Conservation (phyloP, 1,140 invertebrate genomes). For the Gyrodactylus bullatarudis region DNA sequence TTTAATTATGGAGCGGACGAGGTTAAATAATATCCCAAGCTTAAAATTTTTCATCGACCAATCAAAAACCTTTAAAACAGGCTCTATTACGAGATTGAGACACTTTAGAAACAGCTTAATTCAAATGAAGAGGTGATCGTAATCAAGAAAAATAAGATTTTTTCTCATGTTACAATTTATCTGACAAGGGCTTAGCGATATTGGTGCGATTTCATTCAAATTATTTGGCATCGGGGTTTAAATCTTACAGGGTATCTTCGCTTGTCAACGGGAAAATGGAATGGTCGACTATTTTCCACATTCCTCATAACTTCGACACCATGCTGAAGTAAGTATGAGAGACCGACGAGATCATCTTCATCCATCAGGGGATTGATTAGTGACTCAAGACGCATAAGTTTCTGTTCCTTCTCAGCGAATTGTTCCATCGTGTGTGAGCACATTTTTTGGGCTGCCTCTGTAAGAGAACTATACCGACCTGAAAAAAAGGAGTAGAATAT, state of each 20-base stretch:
- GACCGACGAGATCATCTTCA: conserved; percentile 7
- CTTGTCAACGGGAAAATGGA: conserved; percentile 6
- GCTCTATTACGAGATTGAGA: too few relatives aligned
- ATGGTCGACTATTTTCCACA: conserved; percentile 4
- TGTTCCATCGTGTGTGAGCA: background rate
- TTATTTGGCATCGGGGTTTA: background rate
- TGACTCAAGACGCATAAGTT: conserved; percentile 6
- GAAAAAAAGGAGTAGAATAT: too few relatives aligned
- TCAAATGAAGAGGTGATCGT: too few relatives aligned
- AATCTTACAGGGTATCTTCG: conserved; percentile 4
- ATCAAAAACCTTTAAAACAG: too few relatives aligned
- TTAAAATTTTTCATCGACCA: too few relatives aligned
- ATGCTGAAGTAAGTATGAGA: background rate
- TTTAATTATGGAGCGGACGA: background rate
- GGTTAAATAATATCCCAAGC: too few relatives aligned
- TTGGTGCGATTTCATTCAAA: too few relatives aligned
- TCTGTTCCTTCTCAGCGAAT: conserved; percentile 1
- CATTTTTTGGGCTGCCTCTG: background rate
- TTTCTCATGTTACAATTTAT: too few relatives aligned
- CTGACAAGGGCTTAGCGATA: too few relatives aligned
- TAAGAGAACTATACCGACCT: background rate
- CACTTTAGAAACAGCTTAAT: too few relatives aligned
- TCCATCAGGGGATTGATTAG: conserved; percentile 5
- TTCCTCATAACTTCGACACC: background rate
- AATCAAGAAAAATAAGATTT: too few relatives aligned